Percentiles rank a stretch among this genome's conserved stretches.
phyloP scores from a whole-genome alignment of 2,888 invertebrate species.

The Trachelus iudaicus region DNA sequence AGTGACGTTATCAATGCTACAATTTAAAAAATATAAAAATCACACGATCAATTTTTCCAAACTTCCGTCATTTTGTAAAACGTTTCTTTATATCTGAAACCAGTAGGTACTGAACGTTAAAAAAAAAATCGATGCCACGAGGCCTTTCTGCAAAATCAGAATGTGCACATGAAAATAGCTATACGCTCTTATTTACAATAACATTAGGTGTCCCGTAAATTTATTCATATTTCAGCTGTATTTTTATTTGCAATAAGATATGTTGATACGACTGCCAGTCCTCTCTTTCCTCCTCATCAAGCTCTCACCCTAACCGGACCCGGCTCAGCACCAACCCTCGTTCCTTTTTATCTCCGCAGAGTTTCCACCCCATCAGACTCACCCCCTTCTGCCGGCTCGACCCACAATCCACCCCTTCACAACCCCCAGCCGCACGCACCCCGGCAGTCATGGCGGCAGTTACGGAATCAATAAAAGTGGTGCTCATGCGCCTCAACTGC shows the following conservation, averaged over 20 bases:
- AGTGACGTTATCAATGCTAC: not conserved
- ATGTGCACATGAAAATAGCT: not conserved
- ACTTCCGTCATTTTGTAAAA: not conserved
- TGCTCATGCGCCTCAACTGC: conserved; percentile 66
- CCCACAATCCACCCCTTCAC: conserved; percentile 8
- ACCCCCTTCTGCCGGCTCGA: conserved; percentile 41
- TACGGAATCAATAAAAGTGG: conserved; percentile 67
- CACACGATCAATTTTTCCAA: not conserved
- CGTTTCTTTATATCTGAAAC: not conserved
- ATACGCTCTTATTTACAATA: conserved; percentile 35
- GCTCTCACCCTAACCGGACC: conserved; percentile 26
- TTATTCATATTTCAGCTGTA: conserved; percentile 62
- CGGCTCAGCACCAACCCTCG: conserved; percentile 58
- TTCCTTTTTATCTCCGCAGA: conserved; percentile 66
- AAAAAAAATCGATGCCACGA: not conserved
- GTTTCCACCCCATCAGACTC: conserved; percentile 67
- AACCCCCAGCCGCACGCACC: conserved; percentile 21
- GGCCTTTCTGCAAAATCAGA: not conserved
- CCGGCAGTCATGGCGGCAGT: conserved; percentile 65
- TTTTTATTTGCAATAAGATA: conserved; percentile 64
- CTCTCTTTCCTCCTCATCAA: conserved; percentile 38
- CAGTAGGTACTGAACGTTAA: not conserved
- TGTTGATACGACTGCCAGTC: conserved; percentile 52
- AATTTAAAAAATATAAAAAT: not conserved
- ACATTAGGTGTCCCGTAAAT: conserved; percentile 56